phyloP scores from a whole-genome alignment of 2,888 invertebrate species.

The Lycaena phlaeas region DNA sequence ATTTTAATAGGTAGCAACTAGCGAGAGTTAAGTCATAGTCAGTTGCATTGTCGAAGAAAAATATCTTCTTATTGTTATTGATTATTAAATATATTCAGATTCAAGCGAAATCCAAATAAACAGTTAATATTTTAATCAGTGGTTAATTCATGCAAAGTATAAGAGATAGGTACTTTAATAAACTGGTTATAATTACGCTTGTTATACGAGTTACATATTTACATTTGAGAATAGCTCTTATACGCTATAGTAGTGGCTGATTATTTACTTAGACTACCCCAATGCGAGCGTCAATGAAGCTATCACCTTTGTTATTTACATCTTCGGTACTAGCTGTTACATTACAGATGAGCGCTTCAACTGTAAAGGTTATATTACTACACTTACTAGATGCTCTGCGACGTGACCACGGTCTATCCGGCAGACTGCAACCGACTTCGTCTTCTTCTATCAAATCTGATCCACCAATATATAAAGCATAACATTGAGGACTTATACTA shows the following conservation, averaged over 20 bases:
- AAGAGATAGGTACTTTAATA: no score
- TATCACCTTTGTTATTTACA: no score
- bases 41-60: no score
- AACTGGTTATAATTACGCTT: slow-evolving; percentile 10
- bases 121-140: neutral
- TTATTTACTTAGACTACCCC: neutral
- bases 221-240: slow-evolving; percentile 3
- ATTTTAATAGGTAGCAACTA: slow-evolving; percentile 21
- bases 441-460: slow-evolving; percentile 75
- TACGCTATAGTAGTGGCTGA: slow-evolving; percentile 6
- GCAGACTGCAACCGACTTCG: slow-evolving; percentile 61
- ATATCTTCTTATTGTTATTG: no score
- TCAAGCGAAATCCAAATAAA: no score
- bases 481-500: slow-evolving; percentile 30
- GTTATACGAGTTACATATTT: slow-evolving; percentile 17
- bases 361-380: slow-evolving; percentile 2
- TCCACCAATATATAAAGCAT: slow-evolving; percentile 37
- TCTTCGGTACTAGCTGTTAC: no score
- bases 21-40: slow-evolving; percentile 19
- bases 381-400: slow-evolving; percentile 75
- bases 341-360: no score
- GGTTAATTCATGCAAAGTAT: slow-evolving; percentile 1
- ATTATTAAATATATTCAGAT: no score
- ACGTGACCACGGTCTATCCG: slow-evolving; percentile 54
- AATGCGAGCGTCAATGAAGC: neutral